phyloP scores from a whole-genome alignment of 2,113 vertebrate species.

The Apus apus region DNA sequence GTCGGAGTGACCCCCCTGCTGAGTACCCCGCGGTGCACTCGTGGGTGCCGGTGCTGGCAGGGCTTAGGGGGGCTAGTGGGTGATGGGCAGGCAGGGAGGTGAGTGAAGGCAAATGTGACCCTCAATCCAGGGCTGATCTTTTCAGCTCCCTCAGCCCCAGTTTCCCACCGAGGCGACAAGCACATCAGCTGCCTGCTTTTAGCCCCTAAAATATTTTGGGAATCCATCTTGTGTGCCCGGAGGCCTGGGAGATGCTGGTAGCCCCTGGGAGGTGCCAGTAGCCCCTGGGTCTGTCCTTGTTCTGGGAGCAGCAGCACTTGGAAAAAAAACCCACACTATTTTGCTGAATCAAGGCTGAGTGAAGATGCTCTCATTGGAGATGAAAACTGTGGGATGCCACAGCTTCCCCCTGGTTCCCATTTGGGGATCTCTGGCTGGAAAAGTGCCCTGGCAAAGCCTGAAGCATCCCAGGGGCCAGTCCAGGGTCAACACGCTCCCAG shows the following conservation, averaged over 20 bases:
- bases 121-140: neutral
- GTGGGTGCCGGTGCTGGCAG: neutral
- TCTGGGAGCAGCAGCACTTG: neutral
- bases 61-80: neutral
- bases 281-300: neutral
- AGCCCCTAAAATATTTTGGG: neutral
- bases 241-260: fast-evolving
- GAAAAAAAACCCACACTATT: neutral
- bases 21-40: neutral
- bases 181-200: neutral
- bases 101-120: fast-evolving
- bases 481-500: neutral
- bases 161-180: neutral
- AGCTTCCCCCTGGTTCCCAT: neutral
- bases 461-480: neutral
- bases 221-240: fast-evolving
- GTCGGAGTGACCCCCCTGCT: neutral
- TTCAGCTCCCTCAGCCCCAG: neutral
- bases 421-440: neutral
- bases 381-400: neutral
- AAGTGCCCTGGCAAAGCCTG: neutral
- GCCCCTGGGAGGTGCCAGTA: fast-evolving
- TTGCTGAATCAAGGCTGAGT: neutral
- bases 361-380: neutral
- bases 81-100: fast-evolving